Conservation (phyloP, 2,113 vertebrate species). For the Eclectus roratus region DNA sequence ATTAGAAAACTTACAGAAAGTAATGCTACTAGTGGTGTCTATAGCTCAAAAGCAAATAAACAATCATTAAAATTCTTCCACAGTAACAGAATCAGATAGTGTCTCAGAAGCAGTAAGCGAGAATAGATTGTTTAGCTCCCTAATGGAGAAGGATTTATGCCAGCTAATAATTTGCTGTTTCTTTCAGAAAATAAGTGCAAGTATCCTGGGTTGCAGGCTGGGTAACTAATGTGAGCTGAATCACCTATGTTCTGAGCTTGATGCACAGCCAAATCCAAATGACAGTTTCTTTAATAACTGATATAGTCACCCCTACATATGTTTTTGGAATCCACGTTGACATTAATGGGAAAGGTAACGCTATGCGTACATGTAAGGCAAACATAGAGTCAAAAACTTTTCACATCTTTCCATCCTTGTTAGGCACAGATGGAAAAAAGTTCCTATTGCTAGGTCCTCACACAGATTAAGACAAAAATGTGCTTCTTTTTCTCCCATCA, state of each 20-base stretch:
- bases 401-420: background rate
- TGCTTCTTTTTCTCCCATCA: background rate
- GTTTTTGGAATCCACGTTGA: background rate
- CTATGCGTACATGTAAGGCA: background rate
- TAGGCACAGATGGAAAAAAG: background rate
- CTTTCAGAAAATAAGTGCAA: background rate
- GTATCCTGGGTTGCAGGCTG: background rate
- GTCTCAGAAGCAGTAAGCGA: background rate
- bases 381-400: background rate
- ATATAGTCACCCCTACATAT: background rate
- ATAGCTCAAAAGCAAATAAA: constrained; percentile 19
- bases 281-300: background rate
- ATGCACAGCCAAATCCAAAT: background rate
- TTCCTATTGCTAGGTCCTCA: background rate
- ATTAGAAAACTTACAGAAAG: constrained; percentile 21
- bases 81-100: background rate
- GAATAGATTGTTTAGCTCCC: constrained; percentile 8
- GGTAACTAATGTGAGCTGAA: background rate
- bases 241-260: background rate
- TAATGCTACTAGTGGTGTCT: background rate
- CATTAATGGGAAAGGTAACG: background rate
- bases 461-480: background rate
- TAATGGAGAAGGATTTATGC: constrained; percentile 23
- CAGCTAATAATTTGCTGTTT: constrained; percentile 27
- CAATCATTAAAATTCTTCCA: constrained; percentile 31